Base-by-base conservation (phyloP, 2,113 vertebrate genomes). In the Ophthalmolycus amberensis region DNA sequence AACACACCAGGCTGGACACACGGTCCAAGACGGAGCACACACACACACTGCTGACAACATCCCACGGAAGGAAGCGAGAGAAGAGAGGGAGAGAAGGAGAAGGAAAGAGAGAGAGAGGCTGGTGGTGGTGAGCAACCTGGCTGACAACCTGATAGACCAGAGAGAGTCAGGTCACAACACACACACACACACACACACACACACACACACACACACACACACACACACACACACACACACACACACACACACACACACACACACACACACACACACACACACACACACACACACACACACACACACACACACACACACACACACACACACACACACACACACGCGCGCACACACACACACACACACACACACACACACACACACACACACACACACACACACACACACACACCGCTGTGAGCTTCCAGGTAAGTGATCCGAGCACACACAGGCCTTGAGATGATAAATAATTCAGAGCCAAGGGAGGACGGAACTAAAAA, bases 401-500 rank as follows among this genome's bases (percentile, higher is more conserved):
- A 2, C 67, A 83, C 69, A 44, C 37, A 66, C 62, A 79, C 71
- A 74, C 46, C 12, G 32, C 37, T 29, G 22, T 52, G 50, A 70
- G 64, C 78, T 89, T 79, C 78, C 84, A 87, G 83, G 92, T 92
- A 95, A 95, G 88, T 88, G 91, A 95, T 92, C 94, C 91, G 69
- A 81, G 90, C 91, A 94, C 93, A 93, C 85, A 83, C 88, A 86
- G 94, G 86, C 88, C 80, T 82, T 40, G 37, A 12, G 84, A 93
- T 95, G 67, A 94, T 99, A 64, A 96, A 99, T 99, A 96, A 99
- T 99, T 98, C 63, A 99, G 91, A 72, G 40, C 50, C 4, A 76
- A 86, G 84, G 92, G 94, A 91, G 66, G 89, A 79, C 56, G 88
- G 89, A 91, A 96, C 93, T 95, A 85, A 89, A 90, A 93, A 95